Evolutionary conservation across 2,888 invertebrate species (phyloP).

Genomic region (Neoaliturus tenellus): DNA sequence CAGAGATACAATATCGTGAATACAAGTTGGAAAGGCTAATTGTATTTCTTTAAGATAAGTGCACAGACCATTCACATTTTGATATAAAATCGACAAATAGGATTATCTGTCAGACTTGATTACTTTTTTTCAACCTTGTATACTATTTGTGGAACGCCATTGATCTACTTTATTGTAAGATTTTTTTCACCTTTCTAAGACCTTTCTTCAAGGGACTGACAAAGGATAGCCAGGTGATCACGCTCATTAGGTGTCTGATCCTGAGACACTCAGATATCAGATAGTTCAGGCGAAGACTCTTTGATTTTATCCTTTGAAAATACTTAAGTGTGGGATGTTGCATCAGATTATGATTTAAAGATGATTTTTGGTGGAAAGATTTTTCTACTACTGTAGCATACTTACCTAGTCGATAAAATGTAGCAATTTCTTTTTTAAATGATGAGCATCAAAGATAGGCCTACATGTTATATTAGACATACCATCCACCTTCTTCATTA

Average conservation of each 20-base stretch:
- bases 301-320: background rate
- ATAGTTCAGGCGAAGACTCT: background rate
- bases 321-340: background rate
- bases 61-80: constrained; percentile 20
- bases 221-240: background rate
- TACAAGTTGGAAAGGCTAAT: background rate
- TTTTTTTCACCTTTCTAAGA: background rate
- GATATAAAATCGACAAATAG: constrained; percentile 9
- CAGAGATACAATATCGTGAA: background rate
- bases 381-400: background rate
- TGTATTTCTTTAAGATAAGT: constrained; percentile 1
- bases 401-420: constrained; percentile 3
- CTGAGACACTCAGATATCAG: constrained; percentile 1
- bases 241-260: constrained; percentile 14
- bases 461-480: background rate
- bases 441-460: background rate
- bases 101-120: constrained; percentile 8
- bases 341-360: constrained; percentile 6
- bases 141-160: constrained; percentile 30
- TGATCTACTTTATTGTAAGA: constrained; percentile 41
- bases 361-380: background rate
- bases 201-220: background rate
- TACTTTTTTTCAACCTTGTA: constrained; percentile 10
- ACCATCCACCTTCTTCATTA: background rate
- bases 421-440: background rate